Conservation (phyloP, 2,797 vertebrate species). For the Emys orbicularis region DNA sequence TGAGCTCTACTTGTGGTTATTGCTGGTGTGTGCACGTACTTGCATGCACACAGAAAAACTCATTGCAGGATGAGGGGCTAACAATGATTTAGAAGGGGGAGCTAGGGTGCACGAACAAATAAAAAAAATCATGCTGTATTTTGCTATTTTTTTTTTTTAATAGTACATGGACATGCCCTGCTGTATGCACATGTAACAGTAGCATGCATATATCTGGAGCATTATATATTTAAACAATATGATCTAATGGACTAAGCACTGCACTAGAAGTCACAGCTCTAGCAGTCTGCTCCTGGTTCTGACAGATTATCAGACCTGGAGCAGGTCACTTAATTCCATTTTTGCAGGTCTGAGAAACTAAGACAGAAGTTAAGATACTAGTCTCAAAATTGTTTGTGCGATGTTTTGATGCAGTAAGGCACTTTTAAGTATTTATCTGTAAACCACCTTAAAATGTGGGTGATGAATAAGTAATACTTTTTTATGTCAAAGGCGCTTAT, state of each 20-base stretch:
- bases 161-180: background rate
- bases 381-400: background rate
- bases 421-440: background rate
- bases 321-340: background rate
- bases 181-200: background rate
- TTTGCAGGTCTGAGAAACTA: background rate
- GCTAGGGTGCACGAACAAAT: background rate
- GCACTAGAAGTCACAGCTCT: fast-evolving
- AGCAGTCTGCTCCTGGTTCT: background rate
- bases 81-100: background rate
- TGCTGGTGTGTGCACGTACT: background rate
- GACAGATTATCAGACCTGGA: background rate
- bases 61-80: background rate
- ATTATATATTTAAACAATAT: no score
- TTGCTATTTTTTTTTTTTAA: background rate
- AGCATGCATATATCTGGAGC: background rate
- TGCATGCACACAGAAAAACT: background rate
- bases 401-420: background rate
- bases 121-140: background rate
- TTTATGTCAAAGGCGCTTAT: background rate
- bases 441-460: no score
- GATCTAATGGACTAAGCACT: background rate
- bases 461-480: background rate
- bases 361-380: background rate
- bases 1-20: background rate